Evolutionary conservation across 2,113 vertebrate species (phyloP), one percentile per base, ranked within the genome.

Genomic region (Phycodurus eques): DNA sequence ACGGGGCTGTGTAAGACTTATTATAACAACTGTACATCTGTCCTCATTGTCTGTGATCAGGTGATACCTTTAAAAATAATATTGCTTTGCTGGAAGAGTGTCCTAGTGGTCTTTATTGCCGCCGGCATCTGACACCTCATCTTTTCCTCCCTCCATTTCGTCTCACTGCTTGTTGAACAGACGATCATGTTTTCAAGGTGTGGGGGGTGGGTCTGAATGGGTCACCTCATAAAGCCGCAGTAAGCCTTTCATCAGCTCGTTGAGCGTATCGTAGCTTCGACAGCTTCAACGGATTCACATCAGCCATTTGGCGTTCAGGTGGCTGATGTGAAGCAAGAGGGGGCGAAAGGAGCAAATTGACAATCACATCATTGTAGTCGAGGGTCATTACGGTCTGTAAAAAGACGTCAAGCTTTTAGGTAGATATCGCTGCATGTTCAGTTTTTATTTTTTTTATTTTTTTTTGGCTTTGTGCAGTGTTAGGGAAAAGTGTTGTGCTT

Each of bases 111-210:
- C 81, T 88, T 78, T 62, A 72, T 68, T 74, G 78, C 68, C 3
- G 35, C 35, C 71, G 70, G 67, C 64, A 72, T 78, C 74, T 87
- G 86, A 86, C 85, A 88, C 80, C 80, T 82, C 86, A 83, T 85
- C 83, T 87, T 78, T 64, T 82, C 78, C 79, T 71, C 61, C 68
- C 78, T 83, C 77, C 73, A 81, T 84, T 87, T 84, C 82, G 78
- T 88, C 88, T 86, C 77, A 79, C 86, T 76, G 79, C 79, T 84
- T 72, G 65, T 82, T 86, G 86, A 90, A 88, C 76, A 85, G 77
- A 76, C 84, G 83, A 72, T 90, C 84, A 87, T 87, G 76, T 69
- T 86, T 88, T 89, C 68, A 84, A 13, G 22, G 22, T 4, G 20
- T 46, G 53, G 19, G 35, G 33, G 60, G 31, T 31, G 59, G 12